Base-by-base conservation (phyloP, 1,140 invertebrate genomes). In the Scylla paramamosain region DNA sequence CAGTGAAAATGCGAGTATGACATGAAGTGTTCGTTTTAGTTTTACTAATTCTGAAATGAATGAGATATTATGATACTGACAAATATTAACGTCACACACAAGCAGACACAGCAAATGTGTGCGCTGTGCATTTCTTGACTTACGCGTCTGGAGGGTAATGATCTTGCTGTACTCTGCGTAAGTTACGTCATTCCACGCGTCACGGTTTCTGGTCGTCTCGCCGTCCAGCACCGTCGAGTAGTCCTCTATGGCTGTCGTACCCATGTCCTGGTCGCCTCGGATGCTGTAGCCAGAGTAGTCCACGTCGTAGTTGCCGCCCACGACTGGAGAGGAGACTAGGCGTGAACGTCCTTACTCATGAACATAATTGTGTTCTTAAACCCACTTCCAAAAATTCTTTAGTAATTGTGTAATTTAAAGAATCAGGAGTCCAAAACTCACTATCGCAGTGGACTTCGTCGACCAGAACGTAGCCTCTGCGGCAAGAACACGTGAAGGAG, bases 371-470 rank as follows among this genome's bases (percentile, higher is more conserved):
- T 39, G 39, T 39, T 39, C 39, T 2, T 39, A 39, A 39, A 6
- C 39, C 39, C 39, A 39, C 39, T 39, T 6, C 39, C 39, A 39
- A 39, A 6, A 39, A 2, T 39, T 39, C 1, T 6, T 39, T 39
- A 39, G 6, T 39, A 6, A 39, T 39, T 39, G 6, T 39, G 39
- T 39, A 39, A 6, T 39, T 2, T 39, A 39, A 39, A 20, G 52
- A 59, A 59, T 12, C 0, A 59, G 10, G 10, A 20, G 3, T 20
- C 8, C 52, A 77, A 29, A 25, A 91, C 94, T 95, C 88, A 95
- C 94, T 92, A 91, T 95, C 91, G 46, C 94, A 97, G 96, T 97
- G 97, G 0, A 97, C 97, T 84, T 97, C 97, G 0, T 82, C 88
- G 16, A 94, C 95, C 12, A 97, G 93, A 48, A 96, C 94, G 95